Percentiles rank a stretch among this genome's conserved stretches.
phyloP scores from a whole-genome alignment of 64 coral and sea anemone genomes.

The Trachythela sp. region DNA sequence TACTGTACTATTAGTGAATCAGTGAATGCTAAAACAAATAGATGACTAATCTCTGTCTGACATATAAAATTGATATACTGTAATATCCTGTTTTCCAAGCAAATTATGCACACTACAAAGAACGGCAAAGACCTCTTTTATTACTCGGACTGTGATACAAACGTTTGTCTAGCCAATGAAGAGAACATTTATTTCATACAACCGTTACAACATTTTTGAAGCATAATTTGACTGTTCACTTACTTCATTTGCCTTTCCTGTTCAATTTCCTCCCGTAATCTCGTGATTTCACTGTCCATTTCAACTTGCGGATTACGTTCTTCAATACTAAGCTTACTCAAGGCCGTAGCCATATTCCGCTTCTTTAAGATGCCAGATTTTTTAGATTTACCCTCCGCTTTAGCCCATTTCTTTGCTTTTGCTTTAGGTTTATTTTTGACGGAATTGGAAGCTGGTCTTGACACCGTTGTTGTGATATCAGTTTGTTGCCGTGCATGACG shows the following conservation, averaged over 20 bases:
- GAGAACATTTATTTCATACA: no score
- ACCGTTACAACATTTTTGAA: no score
- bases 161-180: no score
- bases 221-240: constrained; percentile 11
- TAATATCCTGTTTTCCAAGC: not conserved
- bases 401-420: constrained; percentile 32
- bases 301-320: constrained; percentile 47
- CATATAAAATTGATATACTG: not conserved
- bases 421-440: not conserved
- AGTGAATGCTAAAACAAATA: not conserved
- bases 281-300: constrained; percentile 89
- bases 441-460: not conserved
- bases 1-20: no score
- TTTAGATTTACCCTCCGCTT: constrained; percentile 20
- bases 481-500: not conserved
- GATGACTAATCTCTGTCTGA: not conserved
- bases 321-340: constrained; percentile 48
- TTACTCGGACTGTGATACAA: no score
- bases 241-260: constrained; percentile 99
- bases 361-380: not conserved
- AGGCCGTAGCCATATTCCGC: constrained; percentile 33
- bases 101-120: not conserved
- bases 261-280: constrained; percentile 87
- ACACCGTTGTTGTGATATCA: not conserved
- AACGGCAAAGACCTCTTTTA: no score